Evolutionary conservation across 2,888 invertebrate species (phyloP).

Genomic region (Drosophila pseudotalamancana): DNA sequence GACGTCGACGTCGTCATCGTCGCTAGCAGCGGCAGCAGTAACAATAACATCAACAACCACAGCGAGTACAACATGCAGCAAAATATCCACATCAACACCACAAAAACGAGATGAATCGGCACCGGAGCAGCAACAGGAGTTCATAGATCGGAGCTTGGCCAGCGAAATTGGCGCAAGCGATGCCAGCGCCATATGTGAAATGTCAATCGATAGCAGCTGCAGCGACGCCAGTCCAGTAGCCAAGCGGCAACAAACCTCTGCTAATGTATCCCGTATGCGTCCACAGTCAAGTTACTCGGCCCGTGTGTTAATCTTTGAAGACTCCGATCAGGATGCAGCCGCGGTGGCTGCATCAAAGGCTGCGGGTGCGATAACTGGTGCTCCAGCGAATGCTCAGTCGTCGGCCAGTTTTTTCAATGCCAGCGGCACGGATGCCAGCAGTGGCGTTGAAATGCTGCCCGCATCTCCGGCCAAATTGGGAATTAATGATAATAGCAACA

Average conservation of each 20-base stretch:
- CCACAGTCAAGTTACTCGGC: constrained; percentile 89
- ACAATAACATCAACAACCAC: constrained; percentile 17
- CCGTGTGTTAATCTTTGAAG: constrained; percentile 91
- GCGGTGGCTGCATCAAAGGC: constrained; percentile 25
- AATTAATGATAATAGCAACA: constrained; percentile 52
- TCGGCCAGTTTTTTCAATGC: constrained; percentile 5
- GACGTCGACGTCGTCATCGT: constrained; percentile 20
- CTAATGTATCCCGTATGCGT: constrained; percentile 76
- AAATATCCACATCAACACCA: constrained; percentile 81
- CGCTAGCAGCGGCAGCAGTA: constrained; percentile 16
- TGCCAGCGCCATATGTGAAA: constrained; percentile 57
- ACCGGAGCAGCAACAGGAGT: constrained; percentile 41
- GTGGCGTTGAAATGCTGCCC: constrained; percentile 71
- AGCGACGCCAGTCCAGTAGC: constrained; percentile 72
- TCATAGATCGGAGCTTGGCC: constrained; percentile 57
- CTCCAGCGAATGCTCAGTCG: constrained; percentile 31
- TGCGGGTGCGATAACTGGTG: constrained; percentile 1
- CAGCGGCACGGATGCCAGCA: constrained; percentile 34
- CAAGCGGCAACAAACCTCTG: constrained; percentile 74
- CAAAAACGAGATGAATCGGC: constrained; percentile 61
- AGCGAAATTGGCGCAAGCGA: constrained; percentile 63
- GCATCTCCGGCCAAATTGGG: constrained; percentile 70
- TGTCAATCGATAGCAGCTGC: constrained; percentile 52
- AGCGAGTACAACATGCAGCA: constrained; percentile 45
- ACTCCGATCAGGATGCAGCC: constrained; percentile 86